These are phyloP conservation scores for Pollenia amentaria DNA, from an alignment of 2,888 invertebrate genomes.

Conservation along the genomic window DNA sequence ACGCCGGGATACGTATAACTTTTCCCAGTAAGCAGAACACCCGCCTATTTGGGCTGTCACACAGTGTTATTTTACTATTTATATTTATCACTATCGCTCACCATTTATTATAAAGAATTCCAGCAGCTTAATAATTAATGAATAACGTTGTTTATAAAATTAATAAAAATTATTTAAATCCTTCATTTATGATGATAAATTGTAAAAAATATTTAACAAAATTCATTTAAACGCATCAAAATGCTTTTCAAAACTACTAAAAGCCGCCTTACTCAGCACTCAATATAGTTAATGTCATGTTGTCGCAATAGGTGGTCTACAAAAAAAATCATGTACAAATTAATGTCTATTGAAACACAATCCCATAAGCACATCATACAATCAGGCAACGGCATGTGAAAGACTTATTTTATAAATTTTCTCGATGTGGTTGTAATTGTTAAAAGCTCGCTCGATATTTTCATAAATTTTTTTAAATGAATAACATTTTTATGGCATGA, in stretches of 20 bases:
- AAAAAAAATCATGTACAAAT: slow-evolving; percentile 31
- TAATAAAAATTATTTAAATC: not conserved
- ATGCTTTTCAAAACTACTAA: not conserved
- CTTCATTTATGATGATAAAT: slow-evolving; percentile 7
- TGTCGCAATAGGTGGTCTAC: slow-evolving; percentile 58
- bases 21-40: too few relatives aligned
- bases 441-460: not conserved
- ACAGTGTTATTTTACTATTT: too few relatives aligned
- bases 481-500: slow-evolving; percentile 4
- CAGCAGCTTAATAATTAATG: too few relatives aligned
- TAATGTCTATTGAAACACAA: slow-evolving; percentile 34
- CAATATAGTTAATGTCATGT: slow-evolving; percentile 13
- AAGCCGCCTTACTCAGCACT: not conserved
- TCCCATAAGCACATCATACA: slow-evolving; percentile 53
- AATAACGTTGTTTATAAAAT: not conserved
- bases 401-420: slow-evolving; percentile 25
- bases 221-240: not conserved
- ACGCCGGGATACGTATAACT: too few relatives aligned
- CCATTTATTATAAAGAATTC: too few relatives aligned
- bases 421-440: not conserved
- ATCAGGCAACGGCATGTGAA: slow-evolving; percentile 9
- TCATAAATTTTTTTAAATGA: not conserved
- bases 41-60: too few relatives aligned
- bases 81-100: too few relatives aligned
- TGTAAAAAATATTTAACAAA: not conserved